Base-by-base conservation (phyloP, 2,888 invertebrate genomes). In the Dromius quadrimaculatus region DNA sequence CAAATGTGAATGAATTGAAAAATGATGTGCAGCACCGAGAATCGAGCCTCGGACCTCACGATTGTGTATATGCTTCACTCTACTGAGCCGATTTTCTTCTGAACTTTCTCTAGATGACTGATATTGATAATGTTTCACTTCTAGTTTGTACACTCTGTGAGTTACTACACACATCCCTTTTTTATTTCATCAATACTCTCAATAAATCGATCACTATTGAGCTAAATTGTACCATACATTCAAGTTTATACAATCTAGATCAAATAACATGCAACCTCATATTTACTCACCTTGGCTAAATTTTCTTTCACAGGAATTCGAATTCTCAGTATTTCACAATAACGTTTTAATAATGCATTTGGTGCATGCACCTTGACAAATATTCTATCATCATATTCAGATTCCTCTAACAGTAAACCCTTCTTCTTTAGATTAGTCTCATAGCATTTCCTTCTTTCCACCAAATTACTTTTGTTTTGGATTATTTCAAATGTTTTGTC, bases 281-380 rank as follows among this genome's bases (percentile, higher is more conserved):
- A 43, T 43, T 47, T 50, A 50, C 13, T 32, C 15, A 41, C 41
- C 15, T 11, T n/a, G 2, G 41, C 41, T 6, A 45, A 23, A 75
- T 81, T 78, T 79, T 87, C 84, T 82, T 88, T 91, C 81, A 93
- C 89, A 38, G 92, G 92, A 86, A 92, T 86, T 78, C 90, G 87
- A 28, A 92, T 84, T 80, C 92, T 92, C 75, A 92, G 85, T 72
- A 92, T 88, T 81, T 93, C 93, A 28, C 90, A 89, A 80, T 92
- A 92, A 74, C 90, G 85, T 71, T 87, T 85, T 13, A 92, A 81
- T 1, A 93, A 89, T 75, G 91, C 89, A 77, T 83, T 83, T 0
- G 92, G 90, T 0, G 90, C 91, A 79, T 91, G 90, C 19, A 93
- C 85, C 83, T 92, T 92, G 3, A 90, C 84, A 79, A 91, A 86